A percentile compares a stretch with the other conserved stretches of the same genome.
Conservation (phyloP, 1,140 invertebrate genomes). For the Onthophagus taurus region DNA sequence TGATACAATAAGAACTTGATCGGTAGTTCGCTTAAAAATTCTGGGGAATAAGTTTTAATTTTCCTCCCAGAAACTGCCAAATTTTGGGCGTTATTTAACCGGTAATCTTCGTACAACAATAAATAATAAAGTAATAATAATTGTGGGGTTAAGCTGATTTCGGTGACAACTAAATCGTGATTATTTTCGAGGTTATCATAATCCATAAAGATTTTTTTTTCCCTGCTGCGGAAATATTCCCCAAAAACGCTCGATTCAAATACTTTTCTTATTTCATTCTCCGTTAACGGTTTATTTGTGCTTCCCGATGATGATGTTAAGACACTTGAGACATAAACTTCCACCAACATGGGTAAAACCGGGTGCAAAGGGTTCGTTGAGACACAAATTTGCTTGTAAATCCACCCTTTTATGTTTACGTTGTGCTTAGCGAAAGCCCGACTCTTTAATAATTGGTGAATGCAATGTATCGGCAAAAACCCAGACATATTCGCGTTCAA, state of each 20-base stretch:
- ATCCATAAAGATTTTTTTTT: slow-evolving; percentile 43
- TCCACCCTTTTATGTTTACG: slow-evolving; percentile 91
- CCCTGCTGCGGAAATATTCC: slow-evolving; percentile 56
- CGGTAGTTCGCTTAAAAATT: slow-evolving; percentile 83
- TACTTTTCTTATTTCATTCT: slow-evolving; percentile 79
- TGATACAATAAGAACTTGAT: slow-evolving; percentile 91
- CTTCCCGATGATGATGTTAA: no score
- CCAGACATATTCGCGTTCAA: slow-evolving; percentile 83
- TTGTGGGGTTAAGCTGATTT: slow-evolving; percentile 75
- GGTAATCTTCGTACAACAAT: slow-evolving; percentile 84
- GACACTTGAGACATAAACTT: slow-evolving; percentile 87
- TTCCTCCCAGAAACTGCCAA: slow-evolving; percentile 60
- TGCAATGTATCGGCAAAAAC: slow-evolving; percentile 94
- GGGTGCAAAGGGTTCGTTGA: slow-evolving; percentile 83
- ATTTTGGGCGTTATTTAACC: slow-evolving; percentile 67
- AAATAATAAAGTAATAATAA: slow-evolving; percentile 87
- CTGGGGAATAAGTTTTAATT: slow-evolving; percentile 78
- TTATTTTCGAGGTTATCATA: slow-evolving; percentile 38
- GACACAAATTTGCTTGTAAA: slow-evolving; percentile 85
- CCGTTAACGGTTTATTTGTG: slow-evolving; percentile 87
- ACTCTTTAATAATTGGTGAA: slow-evolving; percentile 91
- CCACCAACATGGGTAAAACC: slow-evolving; percentile 84
- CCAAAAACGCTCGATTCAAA: slow-evolving; percentile 71
- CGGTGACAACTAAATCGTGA: slow-evolving; percentile 48
- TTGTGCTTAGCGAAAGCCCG: slow-evolving; percentile 93